phyloP scores from a whole-genome alignment of 1,140 invertebrate genomes.

The Coenobita brevimanus region DNA sequence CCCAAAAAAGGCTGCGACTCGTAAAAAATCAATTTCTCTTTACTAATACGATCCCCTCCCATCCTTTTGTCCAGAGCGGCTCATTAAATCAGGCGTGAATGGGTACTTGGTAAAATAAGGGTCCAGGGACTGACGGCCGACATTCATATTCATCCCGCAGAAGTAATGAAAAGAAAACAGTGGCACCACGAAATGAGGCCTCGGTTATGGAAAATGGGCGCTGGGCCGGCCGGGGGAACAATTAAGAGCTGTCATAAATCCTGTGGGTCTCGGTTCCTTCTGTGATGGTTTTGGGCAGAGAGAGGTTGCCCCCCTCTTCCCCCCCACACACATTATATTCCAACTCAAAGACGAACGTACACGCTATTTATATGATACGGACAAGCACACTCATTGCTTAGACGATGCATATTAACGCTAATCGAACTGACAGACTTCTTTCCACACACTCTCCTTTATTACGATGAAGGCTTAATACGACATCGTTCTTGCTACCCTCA shows the following conservation, averaged over 20 bases:
- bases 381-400: no score
- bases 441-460: no score
- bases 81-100: conserved; percentile 42
- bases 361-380: no score
- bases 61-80: conserved; percentile 9
- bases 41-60: conserved; percentile 34
- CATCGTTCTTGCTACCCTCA: no score
- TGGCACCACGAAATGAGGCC: conserved; percentile 58
- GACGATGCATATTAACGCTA: no score
- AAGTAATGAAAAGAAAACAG: conserved; percentile 64
- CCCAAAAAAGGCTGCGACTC: no score
- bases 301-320: no score
- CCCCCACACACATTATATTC: no score
- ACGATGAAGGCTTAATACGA: no score
- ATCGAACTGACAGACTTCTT: no score
- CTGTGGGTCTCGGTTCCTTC: not conserved
- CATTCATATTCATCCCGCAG: conserved; percentile 48
- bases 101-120: conserved; percentile 23
- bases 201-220: conserved; percentile 60
- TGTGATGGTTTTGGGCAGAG: no score
- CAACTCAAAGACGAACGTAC: no score
- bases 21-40: not conserved
- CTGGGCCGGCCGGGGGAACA: conserved; percentile 45
- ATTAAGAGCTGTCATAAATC: conserved; percentile 52
- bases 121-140: not conserved